Conservation (phyloP, 2,797 vertebrate species). For the Bradypus variegatus region DNA sequence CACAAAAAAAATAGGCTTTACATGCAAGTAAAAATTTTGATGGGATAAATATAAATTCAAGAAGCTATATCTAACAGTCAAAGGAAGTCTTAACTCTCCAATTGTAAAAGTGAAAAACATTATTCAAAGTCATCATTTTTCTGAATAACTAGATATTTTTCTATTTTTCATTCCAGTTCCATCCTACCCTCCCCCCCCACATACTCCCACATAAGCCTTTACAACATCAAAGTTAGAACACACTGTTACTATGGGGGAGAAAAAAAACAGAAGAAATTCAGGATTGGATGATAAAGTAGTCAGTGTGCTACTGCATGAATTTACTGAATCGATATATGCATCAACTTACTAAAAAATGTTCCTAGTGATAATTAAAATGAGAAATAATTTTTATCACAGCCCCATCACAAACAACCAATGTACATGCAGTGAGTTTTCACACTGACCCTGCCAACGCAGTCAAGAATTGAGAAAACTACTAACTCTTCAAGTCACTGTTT, state of each 20-base stretch:
- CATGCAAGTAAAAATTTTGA: neutral
- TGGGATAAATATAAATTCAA: conserved; percentile 34
- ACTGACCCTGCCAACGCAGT: conserved; percentile 23
- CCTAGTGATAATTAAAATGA: neutral
- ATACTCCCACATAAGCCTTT: conserved; percentile 11
- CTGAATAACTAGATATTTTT: conserved; percentile 19
- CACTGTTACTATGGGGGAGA: conserved; percentile 25
- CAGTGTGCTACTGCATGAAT: neutral
- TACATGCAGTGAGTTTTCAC: conserved; percentile 32
- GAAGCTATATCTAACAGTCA: conserved; percentile 1
- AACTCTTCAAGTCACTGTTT: conserved; percentile 7
- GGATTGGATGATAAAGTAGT: neutral
- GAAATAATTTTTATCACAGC: neutral
- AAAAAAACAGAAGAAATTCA: neutral
- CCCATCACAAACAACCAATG: neutral
- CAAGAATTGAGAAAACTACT: conserved; percentile 42
- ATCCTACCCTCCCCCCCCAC: neutral
- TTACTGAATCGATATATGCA: neutral
- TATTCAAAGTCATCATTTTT: conserved; percentile 16
- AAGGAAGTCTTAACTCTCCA: neutral
- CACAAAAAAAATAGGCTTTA: neutral
- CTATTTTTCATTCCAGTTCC: conserved; percentile 27
- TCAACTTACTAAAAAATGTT: neutral
- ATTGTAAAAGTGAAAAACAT: conserved; percentile 11
- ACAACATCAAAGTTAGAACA: conserved; percentile 43